phyloP scores from a whole-genome alignment of 2,888 invertebrate genomes.

The Linnaemya tessellans region DNA sequence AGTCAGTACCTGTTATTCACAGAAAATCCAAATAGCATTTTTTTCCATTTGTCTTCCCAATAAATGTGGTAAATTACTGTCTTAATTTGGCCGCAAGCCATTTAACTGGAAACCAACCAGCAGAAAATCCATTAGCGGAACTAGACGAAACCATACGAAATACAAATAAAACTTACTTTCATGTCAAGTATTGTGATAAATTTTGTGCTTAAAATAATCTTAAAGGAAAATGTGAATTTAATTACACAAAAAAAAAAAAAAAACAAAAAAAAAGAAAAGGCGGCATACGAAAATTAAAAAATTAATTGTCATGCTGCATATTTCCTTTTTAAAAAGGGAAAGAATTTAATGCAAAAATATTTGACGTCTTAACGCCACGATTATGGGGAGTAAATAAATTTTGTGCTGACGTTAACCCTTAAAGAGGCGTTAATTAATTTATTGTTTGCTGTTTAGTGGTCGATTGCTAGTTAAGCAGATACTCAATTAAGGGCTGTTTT shows the following conservation, averaged over 20 bases:
- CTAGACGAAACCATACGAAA: background rate
- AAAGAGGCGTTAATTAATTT: background rate
- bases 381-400: slow-evolving; percentile 8
- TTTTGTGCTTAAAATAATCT: slow-evolving; percentile 32
- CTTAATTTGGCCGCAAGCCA: slow-evolving; percentile 55
- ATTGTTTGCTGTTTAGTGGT: too few species aligned
- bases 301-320: slow-evolving; percentile 55
- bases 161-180: background rate
- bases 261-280: slow-evolving; percentile 21
- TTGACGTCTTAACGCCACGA: background rate
- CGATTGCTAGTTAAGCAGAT: too few species aligned
- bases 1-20: background rate
- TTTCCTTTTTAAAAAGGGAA: background rate
- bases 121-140: slow-evolving; percentile 51
- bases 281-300: slow-evolving; percentile 52
- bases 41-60: slow-evolving; percentile 12
- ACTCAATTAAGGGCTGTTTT: too few species aligned
- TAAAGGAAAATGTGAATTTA: slow-evolving; percentile 65
- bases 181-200: slow-evolving; percentile 55
- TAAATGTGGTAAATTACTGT: slow-evolving; percentile 64
- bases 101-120: slow-evolving; percentile 20
- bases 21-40: slow-evolving; percentile 29
- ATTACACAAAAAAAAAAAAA: slow-evolving; percentile 25
- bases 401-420: slow-evolving; percentile 17
- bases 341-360: slow-evolving; percentile 4